These are phyloP conservation scores for Urocynchramus pylzowi DNA, from an alignment of 2,113 vertebrate species.

Conservation along the genomic window DNA sequence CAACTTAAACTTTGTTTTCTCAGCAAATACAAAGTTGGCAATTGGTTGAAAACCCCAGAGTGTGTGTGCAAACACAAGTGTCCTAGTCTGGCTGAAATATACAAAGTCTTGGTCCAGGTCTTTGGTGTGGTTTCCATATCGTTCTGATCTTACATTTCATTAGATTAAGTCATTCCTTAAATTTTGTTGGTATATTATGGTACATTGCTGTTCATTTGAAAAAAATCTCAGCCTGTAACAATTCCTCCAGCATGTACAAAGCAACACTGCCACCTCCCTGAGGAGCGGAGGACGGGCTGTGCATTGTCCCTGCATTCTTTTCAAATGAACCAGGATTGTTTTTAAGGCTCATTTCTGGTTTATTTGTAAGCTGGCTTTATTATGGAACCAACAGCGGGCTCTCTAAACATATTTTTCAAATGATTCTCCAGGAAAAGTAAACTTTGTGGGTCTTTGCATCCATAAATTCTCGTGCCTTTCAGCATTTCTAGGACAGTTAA, in stretches of 20 bases:
- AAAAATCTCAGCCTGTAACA: not conserved
- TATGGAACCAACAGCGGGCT: constrained; percentile 22
- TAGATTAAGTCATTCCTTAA: constrained; percentile 60
- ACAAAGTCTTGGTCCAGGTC: constrained; percentile 29
- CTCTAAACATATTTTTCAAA: constrained; percentile 45
- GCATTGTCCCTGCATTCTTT: constrained; percentile 36
- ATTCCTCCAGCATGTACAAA: constrained; percentile 64
- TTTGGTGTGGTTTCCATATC: constrained; percentile 61
- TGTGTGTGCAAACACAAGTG: constrained; percentile 23
- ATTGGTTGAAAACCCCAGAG: constrained; percentile 45
- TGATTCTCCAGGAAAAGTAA: constrained; percentile 45
- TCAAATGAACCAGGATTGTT: constrained; percentile 25
- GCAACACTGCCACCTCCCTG: constrained; percentile 96
- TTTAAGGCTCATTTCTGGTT: constrained; percentile 27
- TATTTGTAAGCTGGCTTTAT: constrained; percentile 57
- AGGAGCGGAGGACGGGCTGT: constrained; percentile 47
- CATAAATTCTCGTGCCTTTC: not conserved
- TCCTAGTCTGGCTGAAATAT: constrained; percentile 48
- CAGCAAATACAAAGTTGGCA: constrained; percentile 67
- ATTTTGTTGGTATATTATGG: constrained; percentile 54
- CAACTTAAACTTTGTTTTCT: constrained; percentile 69
- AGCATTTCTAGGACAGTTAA: not conserved
- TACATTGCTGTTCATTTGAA: constrained; percentile 21
- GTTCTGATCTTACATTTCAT: constrained; percentile 54
- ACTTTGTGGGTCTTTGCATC: not conserved